These are phyloP conservation scores for Rousettus madagascariensis DNA, from an alignment of 2,797 vertebrate species.

Conservation along the genomic window DNA sequence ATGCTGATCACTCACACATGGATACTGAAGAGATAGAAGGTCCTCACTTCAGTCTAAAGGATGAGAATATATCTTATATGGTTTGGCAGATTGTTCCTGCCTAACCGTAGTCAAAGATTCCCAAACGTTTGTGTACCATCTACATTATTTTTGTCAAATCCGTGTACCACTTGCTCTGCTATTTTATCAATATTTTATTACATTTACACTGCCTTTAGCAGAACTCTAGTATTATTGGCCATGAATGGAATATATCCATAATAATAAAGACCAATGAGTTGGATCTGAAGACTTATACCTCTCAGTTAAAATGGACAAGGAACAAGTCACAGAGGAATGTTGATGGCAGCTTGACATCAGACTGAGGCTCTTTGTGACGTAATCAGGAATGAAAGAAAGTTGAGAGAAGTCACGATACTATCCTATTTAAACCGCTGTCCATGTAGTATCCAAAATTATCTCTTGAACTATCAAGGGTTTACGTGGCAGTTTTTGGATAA, in stretches of 20 bases:
- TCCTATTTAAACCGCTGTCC: background rate
- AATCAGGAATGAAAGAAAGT: background rate
- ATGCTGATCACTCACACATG: background rate
- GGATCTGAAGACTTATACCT: background rate
- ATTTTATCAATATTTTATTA: background rate
- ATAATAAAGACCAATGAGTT: background rate
- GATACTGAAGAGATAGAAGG: background rate
- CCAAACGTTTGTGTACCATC: background rate
- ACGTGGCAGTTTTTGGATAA: background rate
- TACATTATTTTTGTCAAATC: slow-evolving; percentile 1
- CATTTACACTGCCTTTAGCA: background rate
- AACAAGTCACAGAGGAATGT: background rate
- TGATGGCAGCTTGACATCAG: background rate
- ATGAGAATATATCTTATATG: background rate
- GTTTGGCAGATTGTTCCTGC: too few species aligned
- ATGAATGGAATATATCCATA: background rate
- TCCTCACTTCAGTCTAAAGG: background rate
- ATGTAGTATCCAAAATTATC: background rate
- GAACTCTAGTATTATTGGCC: background rate
- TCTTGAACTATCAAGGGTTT: background rate
- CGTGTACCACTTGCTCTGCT: background rate
- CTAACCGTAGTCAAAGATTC: background rate
- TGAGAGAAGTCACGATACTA: background rate
- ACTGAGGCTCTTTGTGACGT: background rate
- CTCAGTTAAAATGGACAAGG: background rate